phyloP scores from a whole-genome alignment of 2,888 invertebrate genomes.

The Liopterus haemorrhoidalis region DNA sequence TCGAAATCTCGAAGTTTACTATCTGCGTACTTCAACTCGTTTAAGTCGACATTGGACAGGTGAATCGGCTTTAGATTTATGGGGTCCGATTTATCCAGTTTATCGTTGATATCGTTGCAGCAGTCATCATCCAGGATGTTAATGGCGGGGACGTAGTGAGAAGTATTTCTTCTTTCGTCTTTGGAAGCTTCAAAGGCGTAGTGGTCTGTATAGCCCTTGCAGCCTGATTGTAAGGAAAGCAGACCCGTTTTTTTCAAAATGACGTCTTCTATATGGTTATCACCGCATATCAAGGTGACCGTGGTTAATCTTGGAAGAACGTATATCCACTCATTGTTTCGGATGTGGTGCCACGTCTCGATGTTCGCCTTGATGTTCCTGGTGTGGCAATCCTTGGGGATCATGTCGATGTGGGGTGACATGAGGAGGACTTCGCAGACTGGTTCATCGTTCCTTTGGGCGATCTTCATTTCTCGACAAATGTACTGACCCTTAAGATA shows the following conservation, averaged over 20 bases:
- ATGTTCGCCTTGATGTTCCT: constrained; percentile 19
- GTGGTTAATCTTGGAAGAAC: constrained; percentile 20
- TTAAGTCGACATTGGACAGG: constrained; percentile 25
- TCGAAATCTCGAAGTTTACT: constrained; percentile 31
- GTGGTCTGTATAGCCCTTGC: constrained; percentile 22
- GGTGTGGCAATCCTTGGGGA: constrained; percentile 20
- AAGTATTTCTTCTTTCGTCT: constrained; percentile 8
- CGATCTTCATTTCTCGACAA: constrained; percentile 13
- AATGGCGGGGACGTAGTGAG: constrained; percentile 4
- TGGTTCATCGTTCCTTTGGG: constrained; percentile 10
- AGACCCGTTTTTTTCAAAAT: constrained; percentile 19
- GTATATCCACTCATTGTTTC: constrained; percentile 26
- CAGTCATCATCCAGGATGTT: constrained; percentile 15
- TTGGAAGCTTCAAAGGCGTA: constrained; percentile 15
- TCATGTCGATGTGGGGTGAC: constrained; percentile 12
- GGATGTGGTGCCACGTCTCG: constrained; percentile 23
- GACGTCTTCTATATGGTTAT: constrained; percentile 24
- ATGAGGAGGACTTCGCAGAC: constrained; percentile 22
- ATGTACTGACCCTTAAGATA: constrained; percentile 15
- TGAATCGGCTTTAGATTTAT: constrained; percentile 22
- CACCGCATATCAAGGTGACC: constrained; percentile 21
- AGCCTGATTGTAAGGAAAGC: constrained; percentile 8
- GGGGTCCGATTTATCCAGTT: constrained; percentile 13
- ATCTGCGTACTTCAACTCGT: constrained; percentile 26
- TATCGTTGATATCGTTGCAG: constrained; percentile 13